Evolutionary conservation across 2,797 vertebrate genomes (phyloP), one percentile per base, ranked within the genome.

Genomic region (Xenopus petersii): DNA sequence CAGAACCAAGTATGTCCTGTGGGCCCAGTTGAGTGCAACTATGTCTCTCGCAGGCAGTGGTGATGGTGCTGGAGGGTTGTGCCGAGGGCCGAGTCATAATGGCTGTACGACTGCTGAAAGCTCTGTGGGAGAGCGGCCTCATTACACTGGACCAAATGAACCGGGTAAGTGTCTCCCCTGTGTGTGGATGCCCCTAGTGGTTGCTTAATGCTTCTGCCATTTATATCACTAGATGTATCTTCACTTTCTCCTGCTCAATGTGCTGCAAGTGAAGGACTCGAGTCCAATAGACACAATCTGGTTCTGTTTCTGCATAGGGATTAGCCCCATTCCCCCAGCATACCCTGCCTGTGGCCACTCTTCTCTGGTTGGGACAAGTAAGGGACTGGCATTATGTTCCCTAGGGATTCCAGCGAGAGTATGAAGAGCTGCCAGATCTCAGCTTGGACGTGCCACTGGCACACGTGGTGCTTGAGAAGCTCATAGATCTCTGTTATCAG

Each of bases 81-180:
- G 93, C 92, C 0, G 93, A 94, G 64, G 86, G 87, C 0, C 91
- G 92, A 0, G 87, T 91, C 54, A 85, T 88, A 58, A 90, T 91
- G 89, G 94, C 94, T 87, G 91, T 94, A 64, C 93, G 92, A 64
- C 89, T 95, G 66, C 88, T 96, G 66, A 88, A 95, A 85, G 88
- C 91, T 73, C 92, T 95, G 68, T 94, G 93, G 93, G 91, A 94
- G 82, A 92, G 87, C 0, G 94, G 92, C 24, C 89, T 95, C 68
- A 89, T 96, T 83, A 96, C 94, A 13, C 86, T 96, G 85, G 94
- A 95, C 85, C 94, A 96, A 87, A 95, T 96, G 94, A 94, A 95
- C 86, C 86, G 94, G 87, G 94, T 94, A 69, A 87, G 1, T 9
- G 2, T 21, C 21, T 21, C 21, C 21, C 21, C 21, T 42, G 36